Percentiles rank a stretch among this genome's conserved stretches.
These are phyloP conservation scores for Prenolepis imparis DNA, from an alignment of 2,888 invertebrate species.

Conservation along the genomic window DNA sequence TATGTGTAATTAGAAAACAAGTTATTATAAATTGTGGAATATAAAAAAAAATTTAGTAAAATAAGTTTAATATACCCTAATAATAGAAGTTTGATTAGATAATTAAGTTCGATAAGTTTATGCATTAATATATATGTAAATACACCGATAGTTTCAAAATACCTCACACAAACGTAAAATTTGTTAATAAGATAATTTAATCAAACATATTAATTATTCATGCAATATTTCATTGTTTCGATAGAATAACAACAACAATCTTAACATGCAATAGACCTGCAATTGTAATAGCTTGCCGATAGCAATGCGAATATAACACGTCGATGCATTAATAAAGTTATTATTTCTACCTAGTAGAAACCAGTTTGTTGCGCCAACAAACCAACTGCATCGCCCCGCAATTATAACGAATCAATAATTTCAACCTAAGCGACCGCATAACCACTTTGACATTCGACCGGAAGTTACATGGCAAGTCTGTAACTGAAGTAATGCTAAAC, in stretches of 20 bases:
- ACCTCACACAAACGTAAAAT: not conserved
- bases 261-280: slow-evolving; percentile 6
- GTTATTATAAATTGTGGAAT: not conserved
- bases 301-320: slow-evolving; percentile 60
- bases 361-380: slow-evolving; percentile 59
- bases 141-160: not conserved
- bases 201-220: slow-evolving; percentile 28
- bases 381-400: slow-evolving; percentile 67
- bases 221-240: slow-evolving; percentile 38
- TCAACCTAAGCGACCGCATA: slow-evolving; percentile 46
- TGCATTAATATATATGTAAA: not conserved
- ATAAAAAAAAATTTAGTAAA: not conserved
- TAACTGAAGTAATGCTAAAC: slow-evolving; percentile 28
- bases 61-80: too few species aligned
- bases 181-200: slow-evolving; percentile 22
- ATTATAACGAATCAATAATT: slow-evolving; percentile 72
- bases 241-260: slow-evolving; percentile 39
- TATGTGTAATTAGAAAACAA: not conserved
- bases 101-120: not conserved
- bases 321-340: slow-evolving; percentile 73
- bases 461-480: slow-evolving; percentile 47
- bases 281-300: not conserved
- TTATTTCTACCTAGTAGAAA: slow-evolving; percentile 72
- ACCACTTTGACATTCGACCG: slow-evolving; percentile 32
- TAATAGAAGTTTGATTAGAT: too few species aligned